Conservation (phyloP, 2,113 vertebrate genomes). For the Lanius collurio region DNA sequence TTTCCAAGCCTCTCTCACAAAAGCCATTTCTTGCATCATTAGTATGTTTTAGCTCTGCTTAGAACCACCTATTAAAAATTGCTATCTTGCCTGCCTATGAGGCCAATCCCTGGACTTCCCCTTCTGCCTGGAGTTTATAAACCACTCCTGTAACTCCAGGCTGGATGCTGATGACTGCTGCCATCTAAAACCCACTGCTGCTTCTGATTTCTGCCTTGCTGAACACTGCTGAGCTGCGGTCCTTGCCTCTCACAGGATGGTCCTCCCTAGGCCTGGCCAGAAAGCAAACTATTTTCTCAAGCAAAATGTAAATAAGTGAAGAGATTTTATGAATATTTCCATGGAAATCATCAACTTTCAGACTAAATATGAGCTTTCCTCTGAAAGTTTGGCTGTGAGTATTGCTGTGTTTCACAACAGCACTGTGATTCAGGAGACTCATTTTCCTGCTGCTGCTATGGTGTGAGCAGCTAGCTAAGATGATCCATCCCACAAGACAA, state of each 20-base stretch:
- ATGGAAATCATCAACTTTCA: background rate
- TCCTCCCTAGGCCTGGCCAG: background rate
- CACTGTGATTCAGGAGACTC: background rate
- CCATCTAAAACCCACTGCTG: background rate
- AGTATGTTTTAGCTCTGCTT: background rate
- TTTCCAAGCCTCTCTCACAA: background rate
- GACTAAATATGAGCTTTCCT: background rate
- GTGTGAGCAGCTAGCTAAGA: background rate
- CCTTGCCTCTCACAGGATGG: background rate
- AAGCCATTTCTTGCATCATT: background rate
- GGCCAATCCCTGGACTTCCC: background rate
- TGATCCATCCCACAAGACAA: background rate
- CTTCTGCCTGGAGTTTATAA: background rate
- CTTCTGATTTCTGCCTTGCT: background rate
- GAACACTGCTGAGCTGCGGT: background rate
- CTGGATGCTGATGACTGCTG: background rate
- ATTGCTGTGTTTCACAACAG: background rate
- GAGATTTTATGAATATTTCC: background rate
- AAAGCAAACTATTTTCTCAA: background rate
- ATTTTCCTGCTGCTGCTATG: background rate
- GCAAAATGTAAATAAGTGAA: background rate
- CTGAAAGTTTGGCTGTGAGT: background rate
- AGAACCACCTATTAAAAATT: background rate
- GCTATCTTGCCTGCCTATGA: background rate
- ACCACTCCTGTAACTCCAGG: background rate